Evolutionary conservation across 2,888 invertebrate species (phyloP).

Genomic region (Leucania comma): DNA sequence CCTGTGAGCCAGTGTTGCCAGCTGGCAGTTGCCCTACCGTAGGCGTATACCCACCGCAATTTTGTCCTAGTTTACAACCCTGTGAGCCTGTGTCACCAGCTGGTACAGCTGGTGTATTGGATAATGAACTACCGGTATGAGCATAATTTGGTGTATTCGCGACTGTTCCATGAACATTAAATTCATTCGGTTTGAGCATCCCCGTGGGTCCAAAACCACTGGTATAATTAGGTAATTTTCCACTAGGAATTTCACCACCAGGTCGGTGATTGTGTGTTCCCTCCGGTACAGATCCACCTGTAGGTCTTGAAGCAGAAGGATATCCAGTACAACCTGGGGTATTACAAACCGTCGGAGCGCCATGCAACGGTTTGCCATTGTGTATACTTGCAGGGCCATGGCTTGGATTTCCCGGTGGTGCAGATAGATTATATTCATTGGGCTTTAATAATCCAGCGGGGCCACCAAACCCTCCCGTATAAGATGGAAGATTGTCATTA

Average conservation of each 20-base stretch:
- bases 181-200: slow-evolving; percentile 60
- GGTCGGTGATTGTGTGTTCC: slow-evolving; percentile 27
- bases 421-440: slow-evolving; percentile 47
- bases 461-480: slow-evolving; percentile 58
- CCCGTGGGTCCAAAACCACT: slow-evolving; percentile 76
- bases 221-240: slow-evolving; percentile 68
- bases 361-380: slow-evolving; percentile 27
- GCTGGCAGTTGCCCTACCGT: slow-evolving; percentile 18
- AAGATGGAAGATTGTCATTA: slow-evolving; percentile 51
- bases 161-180: slow-evolving; percentile 36
- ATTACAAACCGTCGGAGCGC: slow-evolving; percentile 43
- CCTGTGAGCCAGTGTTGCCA: slow-evolving; percentile 19
- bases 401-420: slow-evolving; percentile 28
- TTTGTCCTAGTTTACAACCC: slow-evolving; percentile 48
- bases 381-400: slow-evolving; percentile 26
- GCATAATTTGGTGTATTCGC: slow-evolving; percentile 40
- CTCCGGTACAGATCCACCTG: slow-evolving; percentile 9
- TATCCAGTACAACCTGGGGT: slow-evolving; percentile 51
- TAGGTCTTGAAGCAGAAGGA: slow-evolving; percentile 27
- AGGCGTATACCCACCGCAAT: slow-evolving; percentile 49
- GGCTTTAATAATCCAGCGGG: slow-evolving; percentile 55
- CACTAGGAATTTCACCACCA: slow-evolving; percentile 2
- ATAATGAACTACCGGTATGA: slow-evolving; percentile 44
- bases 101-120: slow-evolving; percentile 33
- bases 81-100: slow-evolving; percentile 17